These are phyloP conservation scores for Melospiza melodia DNA, from an alignment of 2,113 vertebrate species.

Conservation along the genomic window DNA sequence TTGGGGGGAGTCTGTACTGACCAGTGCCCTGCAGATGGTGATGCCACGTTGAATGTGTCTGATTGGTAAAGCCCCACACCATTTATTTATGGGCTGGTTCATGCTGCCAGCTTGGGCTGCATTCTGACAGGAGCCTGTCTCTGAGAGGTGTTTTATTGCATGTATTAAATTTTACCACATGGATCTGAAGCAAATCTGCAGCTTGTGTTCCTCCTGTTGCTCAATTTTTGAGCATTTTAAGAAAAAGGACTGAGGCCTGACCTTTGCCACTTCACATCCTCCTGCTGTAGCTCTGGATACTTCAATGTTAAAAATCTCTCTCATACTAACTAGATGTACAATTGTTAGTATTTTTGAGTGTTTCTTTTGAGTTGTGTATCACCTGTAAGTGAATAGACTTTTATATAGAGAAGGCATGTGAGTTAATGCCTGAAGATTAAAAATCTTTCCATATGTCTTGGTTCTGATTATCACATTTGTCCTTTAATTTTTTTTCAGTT, in stretches of 20 bases:
- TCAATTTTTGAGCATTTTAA: background rate
- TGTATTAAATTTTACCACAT: background rate
- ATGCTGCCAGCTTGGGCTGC: background rate
- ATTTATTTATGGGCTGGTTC: background rate
- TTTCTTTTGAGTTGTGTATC: background rate
- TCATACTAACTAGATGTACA: background rate
- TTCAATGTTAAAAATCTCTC: background rate
- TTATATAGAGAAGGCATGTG: background rate
- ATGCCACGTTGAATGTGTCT: fast-evolving
- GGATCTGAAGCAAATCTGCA: background rate
- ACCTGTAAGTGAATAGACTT: background rate
- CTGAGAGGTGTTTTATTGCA: background rate
- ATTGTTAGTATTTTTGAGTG: background rate
- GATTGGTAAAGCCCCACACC: background rate
- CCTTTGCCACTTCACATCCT: background rate
- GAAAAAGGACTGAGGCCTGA: background rate
- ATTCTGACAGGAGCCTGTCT: background rate
- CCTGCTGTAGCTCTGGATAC: background rate
- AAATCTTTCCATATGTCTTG: background rate
- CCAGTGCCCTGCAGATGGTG: background rate
- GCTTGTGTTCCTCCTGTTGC: background rate
- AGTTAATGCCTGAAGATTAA: background rate
- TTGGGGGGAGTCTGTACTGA: fast-evolving
- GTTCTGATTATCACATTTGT: background rate
- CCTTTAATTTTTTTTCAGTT: background rate